Base-by-base conservation (phyloP, 1,140 invertebrate genomes). In the Drosophila subpulchrella region DNA sequence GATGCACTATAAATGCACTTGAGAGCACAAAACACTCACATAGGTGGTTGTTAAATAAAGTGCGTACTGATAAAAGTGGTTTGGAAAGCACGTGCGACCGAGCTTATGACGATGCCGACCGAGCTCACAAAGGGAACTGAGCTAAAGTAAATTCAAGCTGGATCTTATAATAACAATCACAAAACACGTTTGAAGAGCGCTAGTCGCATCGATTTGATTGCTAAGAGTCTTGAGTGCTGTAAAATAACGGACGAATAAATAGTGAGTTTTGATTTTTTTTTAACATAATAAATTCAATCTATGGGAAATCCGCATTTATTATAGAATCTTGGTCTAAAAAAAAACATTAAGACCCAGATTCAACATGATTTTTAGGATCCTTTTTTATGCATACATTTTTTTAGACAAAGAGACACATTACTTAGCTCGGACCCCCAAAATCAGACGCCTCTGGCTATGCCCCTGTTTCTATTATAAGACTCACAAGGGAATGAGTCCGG, bases 121-220 rank as follows among this genome's bases (percentile, higher is more conserved):
- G 73, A 76, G 75, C 55, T 59, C 56, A 46, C 63, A 56, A 56
- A 38, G 53, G 42, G 63, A 77, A 77, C 74, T 77, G 73, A 77
- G 32, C 38, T n/a, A 6, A 24, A 20, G 10, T n/a, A 15, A 17
- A 7, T n/a, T 36, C 8, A 53, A 55, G 59, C 39, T 61, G 38
- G 5, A 20, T 34, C 7, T 36, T 24, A 53, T 63, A 60, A 62
- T 36, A 30, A 68, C 42, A 58, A 42, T 66, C 46, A n/a, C n/a
- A 38, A 36, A 78, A 57, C 67, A 15, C 24, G 61, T 67, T 72
- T 61, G 32, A 55, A 68, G 72, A 80, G 66, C 30, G 24, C 32
- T 13, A 10, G 32, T 38, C 12, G 6, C 3, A 50, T 10, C 48
- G 30, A 32, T 17, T 34, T 11, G 4, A 51, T 4, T 24, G 15